Base-by-base conservation (phyloP, 1,140 invertebrate genomes). In the Ruditapes philippinarum region DNA sequence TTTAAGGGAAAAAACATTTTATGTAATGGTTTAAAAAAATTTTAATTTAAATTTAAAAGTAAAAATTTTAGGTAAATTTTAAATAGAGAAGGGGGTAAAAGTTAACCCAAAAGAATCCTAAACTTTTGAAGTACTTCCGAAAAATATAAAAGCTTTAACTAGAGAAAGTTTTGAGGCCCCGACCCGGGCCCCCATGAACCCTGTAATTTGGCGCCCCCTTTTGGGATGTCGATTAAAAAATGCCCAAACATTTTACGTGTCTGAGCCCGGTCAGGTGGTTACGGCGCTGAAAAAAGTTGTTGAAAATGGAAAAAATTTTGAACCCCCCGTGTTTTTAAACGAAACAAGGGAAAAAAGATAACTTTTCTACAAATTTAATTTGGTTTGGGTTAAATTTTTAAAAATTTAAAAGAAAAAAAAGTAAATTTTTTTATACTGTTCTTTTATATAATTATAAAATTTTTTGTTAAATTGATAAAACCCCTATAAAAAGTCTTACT, bases 301-400 rank as follows among this genome's bases (percentile, higher is more conserved):
- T 25, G 84, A 86, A 49, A 86, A 86, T 49, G 84, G 54, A 38
- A 78, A 31, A 14, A 78, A 42, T 49, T 86, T 86, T 25, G 70
- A 86, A 45, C 78, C 84, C 12, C 70, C 19, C 42, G 51, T 62
- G 70, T 86, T 65, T 78, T 78, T 65, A 2, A 45, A 45, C 51
- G 73, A 5, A 73, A 86, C 45, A 22, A 19, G 84, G 84, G n/a
- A 19, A 22, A 57, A 57, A 62, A 9, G 84, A 86, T 49, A 86
- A 68, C 38, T 65, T 65, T 51, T 31, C 33, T 12, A 36, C 0
- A 45, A 17, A 0, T 9, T 86, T 73, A 2, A 1, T 78, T 1
- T 70, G n/a, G n/a, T n/a, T n/a, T n/a, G 9, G 84, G 84, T 12
- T 60, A 36, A n/a, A n/a, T n/a, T 78, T 86, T 78, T 60, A 74